phyloP scores from a whole-genome alignment of 2,888 invertebrate species.

The Harpagoxenus sublaevis region DNA sequence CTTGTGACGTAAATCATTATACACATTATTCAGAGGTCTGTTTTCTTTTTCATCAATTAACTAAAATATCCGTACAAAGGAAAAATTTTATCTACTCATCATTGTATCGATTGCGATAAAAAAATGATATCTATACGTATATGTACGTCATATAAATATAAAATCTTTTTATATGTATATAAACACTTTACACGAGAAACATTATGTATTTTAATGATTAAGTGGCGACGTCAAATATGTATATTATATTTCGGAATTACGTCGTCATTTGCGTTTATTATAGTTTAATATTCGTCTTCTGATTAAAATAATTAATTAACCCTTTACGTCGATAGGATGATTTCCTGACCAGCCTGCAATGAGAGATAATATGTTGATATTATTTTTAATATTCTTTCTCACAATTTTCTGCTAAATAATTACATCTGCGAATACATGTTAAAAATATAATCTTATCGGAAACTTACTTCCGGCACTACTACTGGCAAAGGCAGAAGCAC shows the following conservation, averaged over 20 bases:
- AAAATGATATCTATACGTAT: neutral
- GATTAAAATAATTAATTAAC: constrained; percentile 39
- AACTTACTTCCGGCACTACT: constrained; percentile 66
- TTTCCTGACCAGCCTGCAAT: constrained; percentile 48
- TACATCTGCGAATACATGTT: neutral
- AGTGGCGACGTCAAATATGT: neutral
- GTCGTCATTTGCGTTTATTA: constrained; percentile 9
- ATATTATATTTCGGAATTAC: constrained; percentile 25
- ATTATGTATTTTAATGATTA: constrained; percentile 31
- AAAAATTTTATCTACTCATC: constrained; percentile 21
- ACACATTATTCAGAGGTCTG: constrained; percentile 1
- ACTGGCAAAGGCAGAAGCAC: constrained; percentile 63
- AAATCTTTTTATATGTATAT: constrained; percentile 22
- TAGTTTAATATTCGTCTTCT: constrained; percentile 9
- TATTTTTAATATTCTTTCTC: neutral
- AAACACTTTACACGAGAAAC: constrained; percentile 8
- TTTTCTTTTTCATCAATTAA: constrained; percentile 7
- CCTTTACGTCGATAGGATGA: constrained; percentile 30
- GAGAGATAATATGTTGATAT: neutral
- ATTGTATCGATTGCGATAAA: neutral
- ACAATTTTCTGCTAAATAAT: neutral
- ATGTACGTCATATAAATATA: constrained; percentile 3
- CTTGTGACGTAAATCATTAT: constrained; percentile 22
- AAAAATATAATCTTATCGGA: neutral
- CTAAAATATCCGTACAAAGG: neutral